phyloP scores from a whole-genome alignment of 1,140 invertebrate genomes.

The Drosophila novamexicana region DNA sequence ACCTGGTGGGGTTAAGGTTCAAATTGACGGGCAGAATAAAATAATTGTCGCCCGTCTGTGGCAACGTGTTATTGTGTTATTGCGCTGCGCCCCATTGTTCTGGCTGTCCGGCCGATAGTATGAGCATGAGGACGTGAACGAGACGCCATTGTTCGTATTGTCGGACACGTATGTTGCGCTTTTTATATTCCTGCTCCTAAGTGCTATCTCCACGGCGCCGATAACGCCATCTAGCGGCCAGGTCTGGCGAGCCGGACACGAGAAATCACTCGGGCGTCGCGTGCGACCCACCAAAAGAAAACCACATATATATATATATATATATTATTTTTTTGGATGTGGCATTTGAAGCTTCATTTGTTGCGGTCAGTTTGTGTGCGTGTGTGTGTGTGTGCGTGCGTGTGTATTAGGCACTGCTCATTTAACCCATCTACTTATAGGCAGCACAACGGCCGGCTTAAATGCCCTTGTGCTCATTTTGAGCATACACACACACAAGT shows the following conservation, averaged over 20 bases:
- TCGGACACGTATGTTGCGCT: not conserved
- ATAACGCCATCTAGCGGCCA: conserved; percentile 29
- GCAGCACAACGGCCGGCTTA: conserved; percentile 50
- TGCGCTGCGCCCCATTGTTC: conserved; percentile 23
- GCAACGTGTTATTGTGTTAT: conserved; percentile 21
- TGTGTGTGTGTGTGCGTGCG: not conserved
- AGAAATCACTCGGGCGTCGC: conserved; percentile 35
- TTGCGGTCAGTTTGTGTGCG: conserved; percentile 2
- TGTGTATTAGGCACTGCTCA: conserved; percentile 37
- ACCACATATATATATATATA: not conserved
- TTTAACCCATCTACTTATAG: conserved; percentile 47
- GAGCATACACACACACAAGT: conserved; percentile 27
- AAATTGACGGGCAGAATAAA: conserved; percentile 17
- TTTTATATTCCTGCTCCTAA: conserved; percentile 7
- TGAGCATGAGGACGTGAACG: conserved; percentile 1
- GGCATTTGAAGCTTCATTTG: conserved; percentile 43
- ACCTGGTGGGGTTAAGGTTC: conserved; percentile 16
- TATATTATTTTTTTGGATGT: not conserved
- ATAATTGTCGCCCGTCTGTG: conserved; percentile 40
- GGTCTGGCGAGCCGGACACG: not conserved
- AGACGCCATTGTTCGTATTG: conserved; percentile 27
- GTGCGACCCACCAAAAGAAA: not conserved
- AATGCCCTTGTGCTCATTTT: conserved; percentile 73
- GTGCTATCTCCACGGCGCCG: not conserved
- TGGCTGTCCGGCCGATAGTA: not conserved